phyloP scores from a whole-genome alignment of 2,888 invertebrate genomes.

The Eurois occulta region DNA sequence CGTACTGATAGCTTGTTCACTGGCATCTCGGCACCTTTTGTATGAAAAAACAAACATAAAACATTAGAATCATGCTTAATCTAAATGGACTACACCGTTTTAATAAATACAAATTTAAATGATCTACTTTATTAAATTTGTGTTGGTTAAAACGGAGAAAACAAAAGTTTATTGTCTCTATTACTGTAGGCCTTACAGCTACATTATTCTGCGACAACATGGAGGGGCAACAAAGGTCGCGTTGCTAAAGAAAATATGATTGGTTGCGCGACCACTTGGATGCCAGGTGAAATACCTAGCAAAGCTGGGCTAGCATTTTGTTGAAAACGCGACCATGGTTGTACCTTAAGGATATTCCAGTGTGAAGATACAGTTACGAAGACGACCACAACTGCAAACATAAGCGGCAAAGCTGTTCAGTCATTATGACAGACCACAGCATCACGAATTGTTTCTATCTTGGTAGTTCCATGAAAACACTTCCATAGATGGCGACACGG shows the following conservation, averaged over 20 bases:
- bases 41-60: background rate
- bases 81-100: background rate
- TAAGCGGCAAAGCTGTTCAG: background rate
- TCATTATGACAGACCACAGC: background rate
- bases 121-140: no score
- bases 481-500: background rate
- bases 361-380: background rate
- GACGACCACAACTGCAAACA: background rate
- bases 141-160: no score
- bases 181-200: background rate
- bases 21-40: conserved; percentile 94
- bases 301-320: background rate
- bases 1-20: conserved; percentile 96
- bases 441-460: background rate
- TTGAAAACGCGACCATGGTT: background rate
- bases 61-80: background rate
- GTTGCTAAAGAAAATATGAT: background rate
- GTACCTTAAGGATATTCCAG: background rate
- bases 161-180: background rate
- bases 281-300: background rate
- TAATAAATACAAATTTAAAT: background rate
- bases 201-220: background rate
- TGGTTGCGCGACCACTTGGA: background rate
- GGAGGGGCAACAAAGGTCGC: background rate
- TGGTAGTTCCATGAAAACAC: background rate